These are phyloP conservation scores for Lycocorax pyrrhopterus DNA, from an alignment of 2,113 vertebrate species.

Conservation along the genomic window DNA sequence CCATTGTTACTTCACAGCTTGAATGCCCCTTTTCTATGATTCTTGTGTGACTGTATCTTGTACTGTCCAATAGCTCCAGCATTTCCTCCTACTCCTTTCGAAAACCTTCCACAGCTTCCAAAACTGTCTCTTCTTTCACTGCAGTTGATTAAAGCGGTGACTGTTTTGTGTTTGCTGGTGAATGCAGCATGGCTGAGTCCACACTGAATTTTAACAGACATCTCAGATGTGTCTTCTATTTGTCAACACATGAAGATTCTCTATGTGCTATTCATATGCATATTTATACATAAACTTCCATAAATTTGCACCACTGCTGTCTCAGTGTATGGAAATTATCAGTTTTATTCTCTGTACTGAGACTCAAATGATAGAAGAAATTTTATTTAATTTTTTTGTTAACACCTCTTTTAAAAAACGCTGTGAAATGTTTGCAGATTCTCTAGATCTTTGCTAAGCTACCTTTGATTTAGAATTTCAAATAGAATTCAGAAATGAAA, in stretches of 20 bases:
- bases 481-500: conserved; percentile 61
- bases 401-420: not conserved
- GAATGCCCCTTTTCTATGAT: not conserved
- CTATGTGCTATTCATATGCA: not conserved
- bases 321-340: not conserved
- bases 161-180: not conserved
- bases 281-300: not conserved
- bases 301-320: not conserved
- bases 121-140: not conserved
- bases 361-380: not conserved
- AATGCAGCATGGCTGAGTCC: not conserved
- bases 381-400: not conserved
- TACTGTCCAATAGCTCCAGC: not conserved
- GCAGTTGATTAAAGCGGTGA: not conserved
- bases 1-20: not conserved
- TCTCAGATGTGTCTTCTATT: not conserved
- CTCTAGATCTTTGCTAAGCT: conserved; percentile 18
- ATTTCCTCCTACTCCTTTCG: not conserved
- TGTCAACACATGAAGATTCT: not conserved
- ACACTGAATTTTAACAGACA: not conserved
- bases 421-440: not conserved
- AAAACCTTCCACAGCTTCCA: not conserved
- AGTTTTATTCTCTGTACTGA: not conserved
- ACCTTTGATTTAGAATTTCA: conserved; percentile 61
- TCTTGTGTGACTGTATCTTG: not conserved